phyloP scores from a whole-genome alignment of 1,140 invertebrate species.

The Forficula auricularia region DNA sequence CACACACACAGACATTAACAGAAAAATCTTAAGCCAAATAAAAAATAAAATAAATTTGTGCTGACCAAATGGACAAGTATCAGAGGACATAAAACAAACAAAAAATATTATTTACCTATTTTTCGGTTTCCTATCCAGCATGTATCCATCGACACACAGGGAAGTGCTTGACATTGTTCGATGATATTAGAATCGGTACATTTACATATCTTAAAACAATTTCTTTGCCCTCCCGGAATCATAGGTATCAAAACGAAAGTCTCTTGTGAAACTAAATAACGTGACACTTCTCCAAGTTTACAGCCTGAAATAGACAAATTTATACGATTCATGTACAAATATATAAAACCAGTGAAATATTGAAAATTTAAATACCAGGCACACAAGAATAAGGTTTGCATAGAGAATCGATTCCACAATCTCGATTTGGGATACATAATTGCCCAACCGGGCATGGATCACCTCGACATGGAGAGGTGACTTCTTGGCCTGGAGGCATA shows the following conservation, averaged over 20 bases:
- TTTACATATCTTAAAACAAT: slow-evolving; percentile 59
- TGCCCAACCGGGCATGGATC: slow-evolving; percentile 52
- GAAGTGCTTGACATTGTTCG: slow-evolving; percentile 53
- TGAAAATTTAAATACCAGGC: no score
- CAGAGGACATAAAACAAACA: no score
- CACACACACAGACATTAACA: no score
- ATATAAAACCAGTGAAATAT: no score
- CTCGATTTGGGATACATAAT: slow-evolving; percentile 48
- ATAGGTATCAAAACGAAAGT: slow-evolving; percentile 59
- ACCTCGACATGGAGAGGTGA: slow-evolving; percentile 60
- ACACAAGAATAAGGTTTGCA: slow-evolving; percentile 47
- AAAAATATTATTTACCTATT: slow-evolving; percentile 28
- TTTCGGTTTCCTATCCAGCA: slow-evolving; percentile 42
- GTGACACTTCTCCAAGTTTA: slow-evolving; percentile 58
- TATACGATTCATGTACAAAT: no score
- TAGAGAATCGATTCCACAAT: slow-evolving; percentile 32
- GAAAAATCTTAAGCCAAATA: no score
- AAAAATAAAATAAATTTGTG: no score
- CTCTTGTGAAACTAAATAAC: slow-evolving; percentile 50
- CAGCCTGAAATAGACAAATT: slow-evolving; percentile 44
- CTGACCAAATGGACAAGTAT: no score
- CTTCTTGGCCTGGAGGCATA: slow-evolving; percentile 31
- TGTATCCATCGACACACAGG: slow-evolving; percentile 45
- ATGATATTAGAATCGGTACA: slow-evolving; percentile 46
- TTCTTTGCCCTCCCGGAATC: slow-evolving; percentile 37